Conservation (phyloP, 2,113 vertebrate species). For the Indri indri region DNA sequence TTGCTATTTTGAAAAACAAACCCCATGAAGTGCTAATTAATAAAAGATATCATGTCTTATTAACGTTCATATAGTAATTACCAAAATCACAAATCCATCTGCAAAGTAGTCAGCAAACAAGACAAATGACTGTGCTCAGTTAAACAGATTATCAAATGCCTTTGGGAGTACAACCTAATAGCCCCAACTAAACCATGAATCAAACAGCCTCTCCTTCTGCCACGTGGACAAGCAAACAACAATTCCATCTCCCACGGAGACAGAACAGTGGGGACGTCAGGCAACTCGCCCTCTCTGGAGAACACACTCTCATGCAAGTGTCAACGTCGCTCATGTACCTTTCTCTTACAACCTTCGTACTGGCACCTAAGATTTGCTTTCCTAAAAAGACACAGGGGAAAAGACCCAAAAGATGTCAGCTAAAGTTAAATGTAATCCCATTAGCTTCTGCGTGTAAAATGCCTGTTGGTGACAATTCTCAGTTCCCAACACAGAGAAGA, state of each 20-base stretch:
- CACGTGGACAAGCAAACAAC: not conserved
- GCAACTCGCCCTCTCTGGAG: not conserved
- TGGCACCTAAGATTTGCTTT: conserved; percentile 17
- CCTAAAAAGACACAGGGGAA: not conserved
- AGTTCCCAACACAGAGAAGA: not conserved
- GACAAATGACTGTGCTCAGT: conserved; percentile 90
- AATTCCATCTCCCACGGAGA: not conserved
- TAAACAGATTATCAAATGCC: conserved; percentile 92
- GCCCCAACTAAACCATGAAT: conserved; percentile 84
- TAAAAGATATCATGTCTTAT: conserved; percentile 86
- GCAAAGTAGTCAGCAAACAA: conserved; percentile 88
- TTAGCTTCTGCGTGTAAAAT: not conserved
- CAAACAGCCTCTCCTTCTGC: conserved; percentile 82
- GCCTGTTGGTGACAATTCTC: not conserved
- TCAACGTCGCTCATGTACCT: not conserved
- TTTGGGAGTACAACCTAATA: conserved; percentile 87
- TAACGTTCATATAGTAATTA: conserved; percentile 83
- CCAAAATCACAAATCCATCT: conserved; percentile 85
- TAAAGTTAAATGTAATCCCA: conserved; percentile 50
- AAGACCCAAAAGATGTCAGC: conserved; percentile 34
- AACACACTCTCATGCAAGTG: not conserved
- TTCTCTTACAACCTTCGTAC: conserved; percentile 1
- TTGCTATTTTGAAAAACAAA: conserved; percentile 79
- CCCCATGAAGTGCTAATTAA: conserved; percentile 82
- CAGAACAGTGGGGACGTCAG: not conserved